Percentiles rank a stretch among this genome's conserved stretches.
Evolutionary conservation across 2,888 invertebrate genomes (phyloP).

Genomic region (Noctua comes): DNA sequence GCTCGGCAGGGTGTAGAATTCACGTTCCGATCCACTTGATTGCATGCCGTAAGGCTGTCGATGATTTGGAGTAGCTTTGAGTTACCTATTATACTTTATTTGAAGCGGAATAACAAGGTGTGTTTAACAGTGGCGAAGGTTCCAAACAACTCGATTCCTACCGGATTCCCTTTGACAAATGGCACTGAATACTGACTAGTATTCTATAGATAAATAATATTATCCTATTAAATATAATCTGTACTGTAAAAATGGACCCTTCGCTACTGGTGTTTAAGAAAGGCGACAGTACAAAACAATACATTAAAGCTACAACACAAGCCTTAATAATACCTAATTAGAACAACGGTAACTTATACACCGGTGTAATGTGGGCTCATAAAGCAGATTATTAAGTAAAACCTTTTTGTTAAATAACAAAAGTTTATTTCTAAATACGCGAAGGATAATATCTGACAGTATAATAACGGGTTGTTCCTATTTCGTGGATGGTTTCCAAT

Average conservation of each 20-base stretch:
- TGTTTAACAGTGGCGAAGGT: neutral
- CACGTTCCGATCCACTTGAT: slow-evolving; percentile 52
- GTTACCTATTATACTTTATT: slow-evolving; percentile 19
- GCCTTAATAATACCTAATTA: slow-evolving; percentile 16
- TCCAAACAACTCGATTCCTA: too few relatives aligned
- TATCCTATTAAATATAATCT: too few relatives aligned
- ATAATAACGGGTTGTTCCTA: slow-evolving; percentile 78
- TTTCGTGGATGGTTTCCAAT: slow-evolving; percentile 81
- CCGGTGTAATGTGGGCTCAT: neutral
- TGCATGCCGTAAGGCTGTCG: slow-evolving; percentile 15
- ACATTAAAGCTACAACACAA: slow-evolving; percentile 1
- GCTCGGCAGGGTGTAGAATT: slow-evolving; percentile 46
- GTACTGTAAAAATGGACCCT: too few relatives aligned
- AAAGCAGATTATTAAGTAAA: slow-evolving; percentile 14
- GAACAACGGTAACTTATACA: slow-evolving; percentile 8
- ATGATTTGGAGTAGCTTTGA: slow-evolving; percentile 32
- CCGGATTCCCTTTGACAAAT: too few relatives aligned
- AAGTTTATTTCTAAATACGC: slow-evolving; percentile 73
- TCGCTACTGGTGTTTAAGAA: neutral
- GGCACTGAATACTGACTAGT: too few relatives aligned
- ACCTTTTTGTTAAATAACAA: slow-evolving; percentile 53
- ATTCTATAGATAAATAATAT: too few relatives aligned
- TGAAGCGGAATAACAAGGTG: slow-evolving; percentile 20
- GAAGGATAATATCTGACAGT: slow-evolving; percentile 76
- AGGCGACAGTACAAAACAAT: neutral